phyloP scores from a whole-genome alignment of 2,797 vertebrate species.

The Siniperca undulata region DNA sequence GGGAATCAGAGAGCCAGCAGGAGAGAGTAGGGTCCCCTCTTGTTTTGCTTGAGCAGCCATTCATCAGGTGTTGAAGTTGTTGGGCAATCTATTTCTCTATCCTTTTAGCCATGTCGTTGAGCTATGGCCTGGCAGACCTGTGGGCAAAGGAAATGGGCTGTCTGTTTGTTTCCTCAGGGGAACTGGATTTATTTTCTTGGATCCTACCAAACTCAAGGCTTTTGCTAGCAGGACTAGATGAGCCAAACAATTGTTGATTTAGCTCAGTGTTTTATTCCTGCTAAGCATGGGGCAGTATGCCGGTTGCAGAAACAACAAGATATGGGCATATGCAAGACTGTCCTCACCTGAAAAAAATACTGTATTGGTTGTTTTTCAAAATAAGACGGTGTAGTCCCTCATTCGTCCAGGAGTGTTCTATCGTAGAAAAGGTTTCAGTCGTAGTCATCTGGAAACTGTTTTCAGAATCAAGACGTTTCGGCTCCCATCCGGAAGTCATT shows the following conservation, averaged over 20 bases:
- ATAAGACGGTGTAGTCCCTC: too few relatives aligned
- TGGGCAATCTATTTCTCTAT: slow-evolving; percentile 51
- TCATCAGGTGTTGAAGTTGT: slow-evolving; percentile 64
- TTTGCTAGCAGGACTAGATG: neutral
- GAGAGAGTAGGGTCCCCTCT: slow-evolving; percentile 25
- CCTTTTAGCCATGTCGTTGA: slow-evolving; percentile 53
- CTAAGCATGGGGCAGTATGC: neutral
- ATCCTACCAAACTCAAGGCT: slow-evolving; percentile 18
- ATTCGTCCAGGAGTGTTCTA: too few relatives aligned
- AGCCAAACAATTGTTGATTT: slow-evolving; percentile 13
- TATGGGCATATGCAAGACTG: neutral
- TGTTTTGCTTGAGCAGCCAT: slow-evolving; percentile 66
- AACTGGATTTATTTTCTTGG: slow-evolving; percentile 51
- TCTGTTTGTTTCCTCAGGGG: slow-evolving; percentile 41
- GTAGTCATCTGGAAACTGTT: too few relatives aligned
- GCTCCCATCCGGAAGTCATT: too few relatives aligned
- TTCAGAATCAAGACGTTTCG: too few relatives aligned
- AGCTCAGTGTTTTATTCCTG: slow-evolving; percentile 6
- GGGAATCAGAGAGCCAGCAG: slow-evolving; percentile 7
- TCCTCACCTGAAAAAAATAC: neutral
- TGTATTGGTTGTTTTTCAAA: neutral
- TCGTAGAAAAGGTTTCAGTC: too few relatives aligned
- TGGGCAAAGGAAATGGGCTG: slow-evolving; percentile 61
- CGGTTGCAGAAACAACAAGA: neutral
- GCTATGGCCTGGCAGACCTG: slow-evolving; percentile 43